phyloP scores from a whole-genome alignment of 1,140 invertebrate species.

The Macrosteles quadrilineatus region DNA sequence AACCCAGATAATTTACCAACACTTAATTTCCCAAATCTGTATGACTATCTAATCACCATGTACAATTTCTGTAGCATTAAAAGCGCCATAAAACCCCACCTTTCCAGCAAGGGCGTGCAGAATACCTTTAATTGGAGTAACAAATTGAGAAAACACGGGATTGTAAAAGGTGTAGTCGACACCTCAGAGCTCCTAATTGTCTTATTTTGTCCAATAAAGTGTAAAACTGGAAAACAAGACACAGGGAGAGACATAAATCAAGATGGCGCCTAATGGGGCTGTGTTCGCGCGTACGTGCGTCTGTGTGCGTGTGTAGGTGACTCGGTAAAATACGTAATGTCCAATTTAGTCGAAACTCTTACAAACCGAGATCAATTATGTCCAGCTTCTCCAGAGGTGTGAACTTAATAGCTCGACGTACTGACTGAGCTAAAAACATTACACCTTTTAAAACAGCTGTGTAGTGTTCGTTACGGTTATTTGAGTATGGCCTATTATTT shows the following conservation, averaged over 20 bases:
- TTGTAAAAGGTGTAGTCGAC: background rate
- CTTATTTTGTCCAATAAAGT: slow-evolving; percentile 11
- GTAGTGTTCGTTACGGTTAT: no score
- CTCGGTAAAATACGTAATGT: slow-evolving; percentile 2
- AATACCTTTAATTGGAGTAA: slow-evolving; percentile 2
- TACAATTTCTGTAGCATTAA: no score
- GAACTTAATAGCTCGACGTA: background rate
- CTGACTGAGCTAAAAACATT: background rate
- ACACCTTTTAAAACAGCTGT: no score
- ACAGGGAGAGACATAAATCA: background rate
- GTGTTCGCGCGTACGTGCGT: background rate
- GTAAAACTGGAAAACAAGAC: background rate
- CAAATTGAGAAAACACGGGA: slow-evolving; percentile 1
- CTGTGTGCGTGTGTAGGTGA: background rate
- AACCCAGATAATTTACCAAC: no score
- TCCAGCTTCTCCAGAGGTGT: background rate
- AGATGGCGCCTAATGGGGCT: slow-evolving; percentile 6
- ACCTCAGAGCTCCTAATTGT: slow-evolving; percentile 1
- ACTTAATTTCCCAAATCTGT: no score
- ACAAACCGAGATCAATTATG: slow-evolving; percentile 5
- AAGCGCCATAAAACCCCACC: background rate
- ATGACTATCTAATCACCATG: no score
- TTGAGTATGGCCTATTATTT: no score
- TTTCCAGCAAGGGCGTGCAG: background rate
- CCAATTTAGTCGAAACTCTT: slow-evolving; percentile 5